Evolutionary conservation across 2,888 invertebrate genomes (phyloP).

Genomic region (Oligia latruncula): DNA sequence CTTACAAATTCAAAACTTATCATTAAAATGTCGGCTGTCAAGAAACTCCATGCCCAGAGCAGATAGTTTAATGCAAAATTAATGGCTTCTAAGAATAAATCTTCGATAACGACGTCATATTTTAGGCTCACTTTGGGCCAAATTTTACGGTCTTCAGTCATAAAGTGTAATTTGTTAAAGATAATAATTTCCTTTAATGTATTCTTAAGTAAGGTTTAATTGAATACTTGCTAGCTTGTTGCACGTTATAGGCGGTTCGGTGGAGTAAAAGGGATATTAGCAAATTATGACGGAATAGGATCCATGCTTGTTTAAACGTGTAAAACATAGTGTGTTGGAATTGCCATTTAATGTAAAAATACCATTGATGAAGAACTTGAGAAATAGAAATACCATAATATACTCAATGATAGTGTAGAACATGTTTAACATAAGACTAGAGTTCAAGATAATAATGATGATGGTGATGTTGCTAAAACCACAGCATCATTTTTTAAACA

Average conservation of each 20-base stretch:
- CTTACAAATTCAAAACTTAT: slow-evolving; percentile 19
- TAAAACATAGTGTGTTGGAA: slow-evolving; percentile 3
- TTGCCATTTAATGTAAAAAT: background rate
- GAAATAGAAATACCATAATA: background rate
- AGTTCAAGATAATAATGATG: background rate
- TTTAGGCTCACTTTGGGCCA: slow-evolving; percentile 18
- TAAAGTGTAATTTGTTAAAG: slow-evolving; percentile 48
- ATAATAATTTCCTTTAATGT: slow-evolving; percentile 48
- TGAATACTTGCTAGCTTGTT: slow-evolving; percentile 35
- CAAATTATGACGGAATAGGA: slow-evolving; percentile 34
- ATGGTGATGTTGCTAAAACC: background rate
- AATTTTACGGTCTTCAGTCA: slow-evolving; percentile 34
- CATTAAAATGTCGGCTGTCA: slow-evolving; percentile 26
- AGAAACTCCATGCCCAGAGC: background rate
- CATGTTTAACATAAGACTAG: background rate
- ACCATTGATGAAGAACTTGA: background rate
- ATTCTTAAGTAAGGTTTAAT: slow-evolving; percentile 61
- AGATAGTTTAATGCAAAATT: slow-evolving; percentile 51
- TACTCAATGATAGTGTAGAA: background rate
- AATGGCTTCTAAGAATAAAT: slow-evolving; percentile 52
- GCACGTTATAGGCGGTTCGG: slow-evolving; percentile 15
- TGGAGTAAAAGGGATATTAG: slow-evolving; percentile 37
- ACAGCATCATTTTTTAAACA: background rate
- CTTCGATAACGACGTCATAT: slow-evolving; percentile 26
- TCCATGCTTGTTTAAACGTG: slow-evolving; percentile 17